Percentiles rank a stretch among this genome's conserved stretches.
Evolutionary conservation across 2,888 invertebrate species (phyloP).

Genomic region (Isotomurus palustris): DNA sequence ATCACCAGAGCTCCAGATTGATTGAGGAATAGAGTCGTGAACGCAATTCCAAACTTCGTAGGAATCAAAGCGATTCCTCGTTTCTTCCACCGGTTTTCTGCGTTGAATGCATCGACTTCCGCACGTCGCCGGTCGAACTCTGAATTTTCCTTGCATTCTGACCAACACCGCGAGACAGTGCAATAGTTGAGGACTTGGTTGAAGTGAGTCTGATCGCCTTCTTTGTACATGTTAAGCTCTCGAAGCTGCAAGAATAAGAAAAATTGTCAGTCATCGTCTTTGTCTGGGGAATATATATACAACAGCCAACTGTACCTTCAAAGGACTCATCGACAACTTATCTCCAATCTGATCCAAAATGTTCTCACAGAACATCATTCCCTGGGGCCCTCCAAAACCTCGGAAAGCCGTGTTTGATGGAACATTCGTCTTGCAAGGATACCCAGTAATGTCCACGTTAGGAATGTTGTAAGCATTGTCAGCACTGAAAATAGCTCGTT

Average conservation of each 20-base stretch:
- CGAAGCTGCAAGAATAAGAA: conserved; percentile 51
- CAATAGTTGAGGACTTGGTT: conserved; percentile 69
- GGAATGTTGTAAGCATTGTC: conserved; percentile 78
- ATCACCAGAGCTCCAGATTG: conserved; percentile 83
- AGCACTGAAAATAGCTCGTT: conserved; percentile 59
- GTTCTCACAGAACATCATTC: conserved; percentile 78
- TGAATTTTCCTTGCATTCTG: conserved; percentile 67
- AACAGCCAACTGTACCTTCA: conserved; percentile 56
- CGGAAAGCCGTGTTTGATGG: conserved; percentile 91
- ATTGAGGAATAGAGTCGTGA: conserved; percentile 65
- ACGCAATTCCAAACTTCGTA: conserved; percentile 79
- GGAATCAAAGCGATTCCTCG: conserved; percentile 76
- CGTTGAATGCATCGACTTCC: conserved; percentile 66
- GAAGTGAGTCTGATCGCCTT: conserved; percentile 73
- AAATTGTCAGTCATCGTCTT: background rate
- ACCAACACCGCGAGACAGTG: conserved; percentile 70
- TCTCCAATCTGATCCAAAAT: conserved; percentile 72
- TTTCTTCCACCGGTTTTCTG: conserved; percentile 77
- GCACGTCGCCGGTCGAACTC: conserved; percentile 59
- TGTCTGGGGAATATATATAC: background rate
- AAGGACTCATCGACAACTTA: conserved; percentile 60
- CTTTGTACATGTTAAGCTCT: conserved; percentile 70
- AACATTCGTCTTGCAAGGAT: conserved; percentile 79
- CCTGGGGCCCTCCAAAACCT: conserved; percentile 88
- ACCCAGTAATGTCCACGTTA: conserved; percentile 64